Conservation (phyloP, 1,140 invertebrate genomes). For the Drosophila murphyi region DNA sequence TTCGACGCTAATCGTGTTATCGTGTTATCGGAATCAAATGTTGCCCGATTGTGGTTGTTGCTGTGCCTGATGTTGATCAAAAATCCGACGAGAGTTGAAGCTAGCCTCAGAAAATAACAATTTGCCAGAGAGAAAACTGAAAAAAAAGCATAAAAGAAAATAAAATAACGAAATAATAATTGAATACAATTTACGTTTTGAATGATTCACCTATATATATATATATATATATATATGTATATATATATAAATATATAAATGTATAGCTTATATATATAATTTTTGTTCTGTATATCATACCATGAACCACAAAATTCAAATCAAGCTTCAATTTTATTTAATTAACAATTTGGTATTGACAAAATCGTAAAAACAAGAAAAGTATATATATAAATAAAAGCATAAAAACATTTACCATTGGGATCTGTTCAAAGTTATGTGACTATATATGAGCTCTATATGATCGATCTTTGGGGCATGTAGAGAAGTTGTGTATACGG, state of each 20-base stretch:
- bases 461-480: slow-evolving; percentile 61
- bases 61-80: slow-evolving; percentile 67
- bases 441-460: slow-evolving; percentile 50
- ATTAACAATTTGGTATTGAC: slow-evolving; percentile 48
- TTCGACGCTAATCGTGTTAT: slow-evolving; percentile 29
- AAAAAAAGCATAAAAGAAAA: slow-evolving; percentile 18
- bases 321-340: slow-evolving; percentile 69
- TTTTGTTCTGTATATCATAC: slow-evolving; percentile 74
- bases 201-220: slow-evolving; percentile 36
- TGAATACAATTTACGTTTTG: slow-evolving; percentile 40
- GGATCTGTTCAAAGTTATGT: slow-evolving; percentile 80
- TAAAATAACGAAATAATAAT: slow-evolving; percentile 19
- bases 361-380: slow-evolving; percentile 30
- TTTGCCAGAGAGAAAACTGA: slow-evolving; percentile 22
- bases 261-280: slow-evolving; percentile 35
- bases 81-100: slow-evolving; percentile 61
- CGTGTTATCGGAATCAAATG: slow-evolving; percentile 42
- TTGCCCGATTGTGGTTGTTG: slow-evolving; percentile 81
- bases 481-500: slow-evolving; percentile 65
- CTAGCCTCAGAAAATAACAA: neutral
- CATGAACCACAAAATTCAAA: slow-evolving; percentile 72
- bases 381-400: slow-evolving; percentile 16
- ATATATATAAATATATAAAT: slow-evolving; percentile 27
- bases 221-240: slow-evolving; percentile 39
- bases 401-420: slow-evolving; percentile 64